These are phyloP conservation scores for Cettia cetti DNA, from an alignment of 2,113 vertebrate genomes.

Conservation along the genomic window DNA sequence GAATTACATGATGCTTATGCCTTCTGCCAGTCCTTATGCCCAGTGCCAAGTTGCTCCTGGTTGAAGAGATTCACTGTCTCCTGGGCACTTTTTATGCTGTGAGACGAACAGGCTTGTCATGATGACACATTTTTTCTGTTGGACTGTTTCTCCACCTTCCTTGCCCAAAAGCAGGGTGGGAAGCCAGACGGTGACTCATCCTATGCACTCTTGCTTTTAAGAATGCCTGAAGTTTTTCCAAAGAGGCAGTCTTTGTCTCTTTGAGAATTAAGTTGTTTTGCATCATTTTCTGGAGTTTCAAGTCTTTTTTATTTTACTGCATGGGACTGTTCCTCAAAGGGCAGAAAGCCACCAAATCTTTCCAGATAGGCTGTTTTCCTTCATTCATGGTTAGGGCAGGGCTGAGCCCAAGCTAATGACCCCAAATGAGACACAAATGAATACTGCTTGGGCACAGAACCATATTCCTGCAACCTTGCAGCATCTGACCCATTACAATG, in stretches of 20 bases:
- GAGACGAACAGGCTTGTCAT: neutral
- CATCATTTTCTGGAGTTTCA: neutral
- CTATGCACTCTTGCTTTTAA: neutral
- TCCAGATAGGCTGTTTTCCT: neutral
- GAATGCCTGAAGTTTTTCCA: neutral
- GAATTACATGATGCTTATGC: neutral
- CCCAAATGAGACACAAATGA: neutral
- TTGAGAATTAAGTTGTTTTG: neutral
- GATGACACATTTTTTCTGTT: neutral
- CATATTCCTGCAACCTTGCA: neutral
- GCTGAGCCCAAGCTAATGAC: neutral
- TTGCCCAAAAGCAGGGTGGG: neutral
- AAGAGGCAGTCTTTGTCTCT: neutral
- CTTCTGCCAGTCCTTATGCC: neutral
- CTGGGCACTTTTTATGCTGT: neutral
- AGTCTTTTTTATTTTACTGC: neutral
- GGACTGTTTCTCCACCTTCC: neutral
- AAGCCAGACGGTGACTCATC: neutral
- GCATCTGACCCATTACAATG: rapidly evolving
- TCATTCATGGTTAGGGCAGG: neutral
- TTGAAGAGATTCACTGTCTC: neutral
- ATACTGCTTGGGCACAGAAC: neutral
- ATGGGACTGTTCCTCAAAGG: neutral
- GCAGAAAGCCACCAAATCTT: neutral
- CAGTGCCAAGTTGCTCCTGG: neutral